Percentiles rank a stretch among this genome's conserved stretches.
These are phyloP conservation scores for Falco rusticolus DNA, from an alignment of 2,797 vertebrate genomes.

Conservation along the genomic window DNA sequence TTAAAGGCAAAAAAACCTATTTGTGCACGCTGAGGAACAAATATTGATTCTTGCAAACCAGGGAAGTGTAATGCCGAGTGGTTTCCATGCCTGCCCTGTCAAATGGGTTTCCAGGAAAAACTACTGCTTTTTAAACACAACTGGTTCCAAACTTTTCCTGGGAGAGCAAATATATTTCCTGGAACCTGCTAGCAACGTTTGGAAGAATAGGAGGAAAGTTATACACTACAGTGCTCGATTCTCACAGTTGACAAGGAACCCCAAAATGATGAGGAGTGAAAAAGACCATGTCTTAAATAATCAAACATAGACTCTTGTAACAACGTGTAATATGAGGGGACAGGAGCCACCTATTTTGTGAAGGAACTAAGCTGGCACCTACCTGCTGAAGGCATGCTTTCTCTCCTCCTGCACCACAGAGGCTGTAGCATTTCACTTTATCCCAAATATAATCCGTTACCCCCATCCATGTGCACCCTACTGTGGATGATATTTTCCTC, in stretches of 20 bases:
- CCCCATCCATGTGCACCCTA: fast-evolving
- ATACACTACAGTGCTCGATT: not conserved
- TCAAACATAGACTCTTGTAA: not conserved
- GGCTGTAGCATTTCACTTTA: not conserved
- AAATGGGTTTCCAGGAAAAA: conserved; percentile 51
- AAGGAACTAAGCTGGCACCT: not conserved
- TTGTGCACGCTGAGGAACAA: not conserved
- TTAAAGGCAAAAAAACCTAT: not conserved
- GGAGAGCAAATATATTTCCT: conserved; percentile 58
- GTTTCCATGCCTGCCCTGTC: conserved; percentile 12
- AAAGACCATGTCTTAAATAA: not conserved
- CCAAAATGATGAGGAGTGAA: not conserved
- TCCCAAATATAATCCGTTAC: not conserved
- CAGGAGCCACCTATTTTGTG: not conserved
- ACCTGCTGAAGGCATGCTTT: not conserved
- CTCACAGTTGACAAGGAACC: conserved; percentile 28
- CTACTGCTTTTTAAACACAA: conserved; percentile 47
- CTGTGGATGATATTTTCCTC: fast-evolving
- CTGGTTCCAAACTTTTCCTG: conserved; percentile 58
- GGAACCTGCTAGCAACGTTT: conserved; percentile 33
- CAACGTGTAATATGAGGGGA: not conserved
- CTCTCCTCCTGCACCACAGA: not conserved
- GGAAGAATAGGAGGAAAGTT: conserved; percentile 53
- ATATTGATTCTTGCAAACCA: not conserved
- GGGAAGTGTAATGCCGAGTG: not conserved